Percentiles rank a stretch among this genome's conserved stretches.
Evolutionary conservation across 2,797 vertebrate genomes (phyloP).

Genomic region (Sorex maritimensis): DNA sequence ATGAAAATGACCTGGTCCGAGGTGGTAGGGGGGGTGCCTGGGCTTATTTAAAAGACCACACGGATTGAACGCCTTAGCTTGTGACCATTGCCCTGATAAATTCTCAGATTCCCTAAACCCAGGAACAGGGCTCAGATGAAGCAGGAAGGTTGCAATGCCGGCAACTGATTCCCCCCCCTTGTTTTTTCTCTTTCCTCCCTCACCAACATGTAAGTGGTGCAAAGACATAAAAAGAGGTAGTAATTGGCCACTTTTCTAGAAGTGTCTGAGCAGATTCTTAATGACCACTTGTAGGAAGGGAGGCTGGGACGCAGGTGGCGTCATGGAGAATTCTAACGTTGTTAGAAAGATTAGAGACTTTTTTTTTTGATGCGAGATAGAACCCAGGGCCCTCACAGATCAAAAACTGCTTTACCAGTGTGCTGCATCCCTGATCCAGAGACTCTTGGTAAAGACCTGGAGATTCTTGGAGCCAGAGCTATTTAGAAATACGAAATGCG

Average conservation of each 20-base stretch:
- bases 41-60: not conserved
- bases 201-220: not conserved
- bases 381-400: too few relatives aligned
- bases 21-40: not conserved
- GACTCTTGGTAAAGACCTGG: not conserved
- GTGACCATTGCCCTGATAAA: constrained; percentile 46
- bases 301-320: not conserved
- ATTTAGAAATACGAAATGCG: constrained; percentile 55
- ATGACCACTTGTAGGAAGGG: not conserved
- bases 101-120: not conserved
- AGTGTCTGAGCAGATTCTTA: constrained; percentile 59
- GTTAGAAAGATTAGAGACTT: constrained; percentile 49
- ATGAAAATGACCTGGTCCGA: constrained; percentile 33
- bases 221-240: not conserved
- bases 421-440: too few relatives aligned
- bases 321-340: constrained; percentile 55
- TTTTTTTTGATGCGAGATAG: not conserved
- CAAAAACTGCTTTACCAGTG: too few relatives aligned
- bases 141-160: not conserved
- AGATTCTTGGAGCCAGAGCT: constrained; percentile 46
- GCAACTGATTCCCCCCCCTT: constrained; percentile 1
- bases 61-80: constrained; percentile 44
- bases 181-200: constrained; percentile 14
- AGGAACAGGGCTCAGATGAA: constrained; percentile 39
- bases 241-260: constrained; percentile 67